Base-by-base conservation (phyloP, 2,797 vertebrate genomes). In the Hemibagrus guttatus region DNA sequence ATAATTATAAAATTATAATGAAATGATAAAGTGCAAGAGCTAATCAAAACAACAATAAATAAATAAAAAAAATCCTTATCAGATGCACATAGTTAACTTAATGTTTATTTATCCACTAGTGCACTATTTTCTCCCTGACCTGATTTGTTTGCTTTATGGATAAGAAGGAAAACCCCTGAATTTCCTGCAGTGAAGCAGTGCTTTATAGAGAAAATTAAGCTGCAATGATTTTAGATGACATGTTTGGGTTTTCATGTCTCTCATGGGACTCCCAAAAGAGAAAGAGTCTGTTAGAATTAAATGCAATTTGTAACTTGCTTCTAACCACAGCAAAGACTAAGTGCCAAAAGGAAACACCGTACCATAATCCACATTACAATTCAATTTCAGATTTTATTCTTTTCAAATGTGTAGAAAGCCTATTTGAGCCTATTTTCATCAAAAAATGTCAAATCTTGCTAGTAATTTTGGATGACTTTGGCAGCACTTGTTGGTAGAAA, bases 81-180 rank as follows among this genome's bases (percentile, higher is more conserved):
- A 5, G 42, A 76, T n/a, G 46, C 66, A 12, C 23, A 72, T 64
- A 42, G 63, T 61, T 21, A 61, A 49, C 26, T 69, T 68, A 66
- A 49, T 86, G 84, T 86, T 85, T 87, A 81, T 56, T 84, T 63
- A 56, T 26, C 64, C 49, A 58, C 52, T n/a, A 68, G 46, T 16
- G 19, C 8, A n/a, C 31, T 63, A 21, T 86, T 84, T 89, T 71
- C 64, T n/a, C 31, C 49, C n/a, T 42, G 23, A 61, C 64, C 71
- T 71, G 59, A 79, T 85, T 85, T 81, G n/a, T 35, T 52, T 85
- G 63, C 54, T 75, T 81, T 13, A 78, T 26, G 69, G 46, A 76
- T 46, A 78, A 49, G 64, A 58, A 78, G 49, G 23, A 21, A 86
- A 84, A 83, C 64, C 39, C 75, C 7, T 61, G 74, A 68, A 72